phyloP scores from a whole-genome alignment of 2,113 vertebrate genomes.

The Nannospalax galili region DNA sequence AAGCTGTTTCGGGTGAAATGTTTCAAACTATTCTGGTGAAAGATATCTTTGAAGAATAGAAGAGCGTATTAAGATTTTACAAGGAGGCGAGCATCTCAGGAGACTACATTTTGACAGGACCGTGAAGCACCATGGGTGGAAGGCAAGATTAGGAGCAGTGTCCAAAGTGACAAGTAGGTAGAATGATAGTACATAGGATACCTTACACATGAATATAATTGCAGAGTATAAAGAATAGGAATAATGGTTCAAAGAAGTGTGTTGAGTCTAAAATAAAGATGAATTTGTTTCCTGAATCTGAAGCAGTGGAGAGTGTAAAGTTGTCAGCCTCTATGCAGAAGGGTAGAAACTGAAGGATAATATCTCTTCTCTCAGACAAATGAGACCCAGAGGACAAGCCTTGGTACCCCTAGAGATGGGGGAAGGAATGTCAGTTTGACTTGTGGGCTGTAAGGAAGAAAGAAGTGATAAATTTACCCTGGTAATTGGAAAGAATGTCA shows the following conservation, averaged over 20 bases:
- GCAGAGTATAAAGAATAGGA: not conserved
- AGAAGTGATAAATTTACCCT: not conserved
- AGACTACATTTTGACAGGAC: not conserved
- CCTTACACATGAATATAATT: not conserved
- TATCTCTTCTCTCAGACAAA: not conserved
- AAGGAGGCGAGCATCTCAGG: not conserved
- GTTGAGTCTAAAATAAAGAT: not conserved
- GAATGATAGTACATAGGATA: not conserved
- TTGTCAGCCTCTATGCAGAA: not conserved
- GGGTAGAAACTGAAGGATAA: not conserved
- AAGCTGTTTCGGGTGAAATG: not conserved
- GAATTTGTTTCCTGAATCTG: not conserved
- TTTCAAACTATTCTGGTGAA: not conserved
- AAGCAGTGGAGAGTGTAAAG: not conserved
- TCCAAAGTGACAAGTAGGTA: not conserved
- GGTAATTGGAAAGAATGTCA: not conserved
- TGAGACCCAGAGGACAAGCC: not conserved
- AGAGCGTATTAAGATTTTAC: not conserved
- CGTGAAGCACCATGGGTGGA: not conserved
- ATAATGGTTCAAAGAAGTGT: not conserved
- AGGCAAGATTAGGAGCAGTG: not conserved
- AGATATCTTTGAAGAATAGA: not conserved
- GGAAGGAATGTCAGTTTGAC: not conserved
- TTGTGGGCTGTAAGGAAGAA: not conserved
- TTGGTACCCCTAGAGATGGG: not conserved